phyloP scores from a whole-genome alignment of 1,140 invertebrate species.

The Lethrus apterus region DNA sequence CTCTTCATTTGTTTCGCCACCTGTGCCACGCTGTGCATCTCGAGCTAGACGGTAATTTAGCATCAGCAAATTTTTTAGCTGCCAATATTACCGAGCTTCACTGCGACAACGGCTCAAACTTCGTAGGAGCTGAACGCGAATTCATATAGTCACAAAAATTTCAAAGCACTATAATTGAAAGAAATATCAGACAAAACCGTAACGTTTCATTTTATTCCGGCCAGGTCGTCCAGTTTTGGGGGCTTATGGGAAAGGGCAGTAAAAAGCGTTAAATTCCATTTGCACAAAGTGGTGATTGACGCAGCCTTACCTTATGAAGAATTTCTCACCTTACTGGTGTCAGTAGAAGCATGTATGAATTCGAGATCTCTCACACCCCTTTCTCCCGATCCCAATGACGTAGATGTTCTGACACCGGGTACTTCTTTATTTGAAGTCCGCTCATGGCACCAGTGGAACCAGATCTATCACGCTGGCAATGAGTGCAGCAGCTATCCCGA shows the following conservation, averaged over 20 bases:
- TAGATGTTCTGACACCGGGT: not conserved
- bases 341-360: not conserved
- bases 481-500: not conserved
- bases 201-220: slow-evolving; percentile 21
- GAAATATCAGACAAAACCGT: not conserved
- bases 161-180: not conserved
- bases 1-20: slow-evolving; percentile 35
- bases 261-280: slow-evolving; percentile 29
- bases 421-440: not conserved
- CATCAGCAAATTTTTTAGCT: slow-evolving; percentile 22
- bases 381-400: not conserved
- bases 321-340: not conserved
- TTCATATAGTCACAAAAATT: not conserved
- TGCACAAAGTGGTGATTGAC: slow-evolving; percentile 11
- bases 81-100: slow-evolving; percentile 27
- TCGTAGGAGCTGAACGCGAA: slow-evolving; percentile 12
- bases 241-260: slow-evolving; percentile 36
- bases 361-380: not conserved
- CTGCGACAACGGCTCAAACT: slow-evolving; percentile 17
- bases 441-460: not conserved
- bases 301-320: not conserved
- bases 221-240: slow-evolving; percentile 29
- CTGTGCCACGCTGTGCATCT: slow-evolving; percentile 36
- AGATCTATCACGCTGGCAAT: not conserved
- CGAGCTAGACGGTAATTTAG: slow-evolving; percentile 33